Evolutionary conservation across 2,888 invertebrate species (phyloP).

Genomic region (Eurois occulta): DNA sequence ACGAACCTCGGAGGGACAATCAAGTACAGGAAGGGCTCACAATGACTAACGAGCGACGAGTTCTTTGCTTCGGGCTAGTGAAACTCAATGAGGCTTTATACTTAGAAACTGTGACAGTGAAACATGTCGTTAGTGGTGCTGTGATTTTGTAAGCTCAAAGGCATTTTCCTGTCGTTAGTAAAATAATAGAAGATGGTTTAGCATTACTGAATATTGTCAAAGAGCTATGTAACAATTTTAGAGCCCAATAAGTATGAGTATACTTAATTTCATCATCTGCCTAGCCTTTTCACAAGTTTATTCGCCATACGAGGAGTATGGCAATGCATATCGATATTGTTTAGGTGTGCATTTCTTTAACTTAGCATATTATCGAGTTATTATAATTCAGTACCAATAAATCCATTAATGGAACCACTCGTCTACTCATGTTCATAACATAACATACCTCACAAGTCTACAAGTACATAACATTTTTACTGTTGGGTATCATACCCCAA

Average conservation of each 20-base stretch:
- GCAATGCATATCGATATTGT: too few species aligned
- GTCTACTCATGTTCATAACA: too few species aligned
- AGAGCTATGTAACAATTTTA: background rate
- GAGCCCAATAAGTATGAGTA: background rate
- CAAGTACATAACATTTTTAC: too few species aligned
- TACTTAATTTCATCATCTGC: too few species aligned
- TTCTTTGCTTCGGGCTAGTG: conserved; percentile 46
- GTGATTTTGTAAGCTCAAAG: background rate
- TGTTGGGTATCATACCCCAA: too few species aligned
- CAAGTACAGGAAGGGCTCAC: conserved; percentile 58
- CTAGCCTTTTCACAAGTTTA: too few species aligned
- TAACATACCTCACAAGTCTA: too few species aligned
- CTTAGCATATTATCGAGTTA: too few species aligned
- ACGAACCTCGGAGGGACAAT: conserved; percentile 54
- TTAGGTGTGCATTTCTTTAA: too few species aligned
- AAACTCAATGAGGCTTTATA: conserved; percentile 20
- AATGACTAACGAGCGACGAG: conserved; percentile 60
- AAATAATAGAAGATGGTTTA: background rate
- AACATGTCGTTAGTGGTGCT: background rate
- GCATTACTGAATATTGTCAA: background rate
- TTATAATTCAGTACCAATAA: too few species aligned
- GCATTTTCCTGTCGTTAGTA: background rate
- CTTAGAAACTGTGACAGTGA: conserved; percentile 16
- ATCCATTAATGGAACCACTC: too few species aligned
- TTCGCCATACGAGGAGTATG: too few species aligned